Percentiles rank a stretch among this genome's conserved stretches.
Conservation (phyloP, 2,113 vertebrate species). For the Ameiurus melas region DNA sequence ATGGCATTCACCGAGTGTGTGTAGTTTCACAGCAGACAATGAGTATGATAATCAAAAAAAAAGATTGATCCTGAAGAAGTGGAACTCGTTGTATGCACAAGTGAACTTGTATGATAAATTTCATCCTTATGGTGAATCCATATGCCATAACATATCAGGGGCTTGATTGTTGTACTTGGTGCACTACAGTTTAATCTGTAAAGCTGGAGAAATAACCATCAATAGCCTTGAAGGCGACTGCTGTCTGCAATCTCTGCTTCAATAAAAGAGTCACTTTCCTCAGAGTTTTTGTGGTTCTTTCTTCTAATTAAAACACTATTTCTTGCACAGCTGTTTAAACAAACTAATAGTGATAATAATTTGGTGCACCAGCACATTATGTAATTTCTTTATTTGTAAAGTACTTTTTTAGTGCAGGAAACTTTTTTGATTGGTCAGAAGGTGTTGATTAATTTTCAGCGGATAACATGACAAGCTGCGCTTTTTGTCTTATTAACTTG, state of each 20-base stretch:
- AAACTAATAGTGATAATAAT: neutral
- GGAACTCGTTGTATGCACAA: too few relatives aligned
- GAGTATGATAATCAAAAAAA: neutral
- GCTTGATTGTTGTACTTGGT: too few relatives aligned
- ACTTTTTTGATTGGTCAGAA: too few relatives aligned
- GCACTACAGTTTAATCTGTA: too few relatives aligned
- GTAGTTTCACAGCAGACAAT: neutral
- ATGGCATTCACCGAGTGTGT: neutral
- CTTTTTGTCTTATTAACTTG: too few relatives aligned
- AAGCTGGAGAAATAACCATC: too few relatives aligned
- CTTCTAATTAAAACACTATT: neutral
- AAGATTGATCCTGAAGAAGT: neutral
- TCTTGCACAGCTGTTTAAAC: neutral
- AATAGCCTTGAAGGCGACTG: too few relatives aligned
- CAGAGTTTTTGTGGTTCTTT: neutral
- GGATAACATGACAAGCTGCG: too few relatives aligned
- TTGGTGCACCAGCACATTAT: neutral
- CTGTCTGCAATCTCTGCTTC: too few relatives aligned
- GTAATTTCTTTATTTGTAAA: neutral
- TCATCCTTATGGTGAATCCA: neutral
- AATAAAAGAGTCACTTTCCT: too few relatives aligned
- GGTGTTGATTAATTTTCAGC: too few relatives aligned
- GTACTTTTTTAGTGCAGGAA: too few relatives aligned
- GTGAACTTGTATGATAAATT: neutral
- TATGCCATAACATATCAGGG: neutral